These are phyloP conservation scores for Endomychus coccineus DNA, from an alignment of 2,888 invertebrate species.

Conservation along the genomic window DNA sequence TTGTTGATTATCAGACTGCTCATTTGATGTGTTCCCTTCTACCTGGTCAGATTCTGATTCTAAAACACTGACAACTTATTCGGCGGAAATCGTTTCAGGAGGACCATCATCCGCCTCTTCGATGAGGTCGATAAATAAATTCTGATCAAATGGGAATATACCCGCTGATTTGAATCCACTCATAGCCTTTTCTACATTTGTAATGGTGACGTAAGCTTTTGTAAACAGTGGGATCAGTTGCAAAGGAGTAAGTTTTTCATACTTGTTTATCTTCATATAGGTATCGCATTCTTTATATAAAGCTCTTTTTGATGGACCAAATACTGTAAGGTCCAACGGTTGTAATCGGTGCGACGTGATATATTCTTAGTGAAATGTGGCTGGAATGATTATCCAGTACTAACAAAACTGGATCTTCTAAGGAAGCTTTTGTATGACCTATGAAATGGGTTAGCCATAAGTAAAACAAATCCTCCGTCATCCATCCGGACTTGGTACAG, in stretches of 20 bases:
- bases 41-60: constrained; percentile 3
- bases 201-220: neutral
- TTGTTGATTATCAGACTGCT: neutral
- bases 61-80: neutral
- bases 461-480: no score
- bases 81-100: constrained; percentile 3
- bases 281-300: constrained; percentile 1
- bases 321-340: constrained; percentile 3
- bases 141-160: neutral
- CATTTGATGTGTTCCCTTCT: neutral
- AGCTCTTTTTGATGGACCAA: constrained; percentile 1
- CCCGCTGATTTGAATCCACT: neutral
- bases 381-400: constrained; percentile 1
- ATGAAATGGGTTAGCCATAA: no score
- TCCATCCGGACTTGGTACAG: neutral
- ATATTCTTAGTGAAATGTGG: constrained; percentile 1
- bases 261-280: constrained; percentile 2
- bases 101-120: neutral
- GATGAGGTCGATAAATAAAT: neutral
- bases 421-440: neutral
- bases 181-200: constrained; percentile 1
- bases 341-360: neutral
- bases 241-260: neutral
- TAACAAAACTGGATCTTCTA: constrained; percentile 4
- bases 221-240: constrained; percentile 4